Percentiles rank a stretch among this genome's conserved stretches.
phyloP scores from a whole-genome alignment of 2,113 vertebrate species.

The Spilogale gracilis region DNA sequence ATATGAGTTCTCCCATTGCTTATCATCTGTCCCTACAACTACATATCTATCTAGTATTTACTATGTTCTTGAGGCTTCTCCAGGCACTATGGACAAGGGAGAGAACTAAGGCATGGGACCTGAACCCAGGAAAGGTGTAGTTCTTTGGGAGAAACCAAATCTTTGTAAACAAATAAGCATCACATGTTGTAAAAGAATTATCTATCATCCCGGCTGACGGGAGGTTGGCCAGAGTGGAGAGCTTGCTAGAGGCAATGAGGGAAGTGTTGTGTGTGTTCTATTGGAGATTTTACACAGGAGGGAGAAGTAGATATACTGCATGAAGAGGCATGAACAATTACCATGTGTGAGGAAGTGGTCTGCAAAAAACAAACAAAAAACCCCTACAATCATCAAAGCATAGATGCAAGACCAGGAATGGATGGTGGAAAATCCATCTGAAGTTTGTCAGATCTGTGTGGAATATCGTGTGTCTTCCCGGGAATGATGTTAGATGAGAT shows the following conservation, averaged over 20 bases:
- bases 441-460: neutral
- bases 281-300: neutral
- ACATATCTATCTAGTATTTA: neutral
- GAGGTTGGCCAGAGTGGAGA: neutral
- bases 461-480: neutral
- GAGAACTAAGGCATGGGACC: fast-evolving
- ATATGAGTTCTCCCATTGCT: neutral
- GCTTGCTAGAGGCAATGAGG: neutral
- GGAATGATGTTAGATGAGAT: neutral
- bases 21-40: neutral
- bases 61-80: no score
- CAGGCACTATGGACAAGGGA: neutral
- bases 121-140: fast-evolving
- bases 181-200: neutral
- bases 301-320: neutral
- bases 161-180: neutral
- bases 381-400: no score
- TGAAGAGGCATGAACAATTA: neutral
- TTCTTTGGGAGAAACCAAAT: neutral
- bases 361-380: neutral
- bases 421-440: neutral
- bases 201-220: neutral
- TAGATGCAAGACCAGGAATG: no score
- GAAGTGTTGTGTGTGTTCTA: neutral
- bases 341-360: neutral